Evolutionary conservation across 2,113 vertebrate species (phyloP), one percentile per base, ranked within the genome.

Genomic region (Xiphophorus maculatus): DNA sequence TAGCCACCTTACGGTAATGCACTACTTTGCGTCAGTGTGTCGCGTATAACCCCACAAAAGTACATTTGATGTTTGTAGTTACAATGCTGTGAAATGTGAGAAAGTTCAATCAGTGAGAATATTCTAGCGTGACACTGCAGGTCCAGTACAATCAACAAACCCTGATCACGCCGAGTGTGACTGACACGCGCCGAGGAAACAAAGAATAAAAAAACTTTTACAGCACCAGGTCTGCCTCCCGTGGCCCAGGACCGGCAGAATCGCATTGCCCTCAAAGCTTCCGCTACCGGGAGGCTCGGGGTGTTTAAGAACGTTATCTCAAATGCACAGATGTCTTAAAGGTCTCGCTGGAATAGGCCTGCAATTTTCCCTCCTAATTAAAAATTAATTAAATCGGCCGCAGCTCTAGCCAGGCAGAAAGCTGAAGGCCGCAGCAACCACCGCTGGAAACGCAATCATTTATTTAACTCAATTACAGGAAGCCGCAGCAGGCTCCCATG

Each of bases 231-330:
- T 67, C 63, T 71, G 22, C 69, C 75, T 86, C 70, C 73, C 13
- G 30, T 68, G 54, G 83, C 58, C 74, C 72, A 35, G 73, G 71
- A 83, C 89, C 30, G 10, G 13, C 58, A 19, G 7, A 81, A 71
- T 73, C 33, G 0, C 66, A 25, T 81, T 79, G 81, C 81, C 79
- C 85, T 89, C 80, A 84, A 88, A 89, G 85, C 87, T 54, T 79
- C 70, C 44, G 71, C 87, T 81, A 82, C 83, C 62, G 84, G 84
- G 85, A 90, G 84, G 87, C 90, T 84, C 80, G 15, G 89, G 88
- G 92, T 93, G 90, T 93, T 94, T 94, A 93, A 94, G 91, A 93
- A 92, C 82, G 91, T 92, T 94, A 94, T 94, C 94, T 92, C 90
- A 87, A 87, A 93, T 92, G 91, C 92, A 93, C 94, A 94, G 93